Evolutionary conservation across 1,140 invertebrate genomes (phyloP), one percentile per base, ranked within the genome.

Genomic region (Triops longicaudatus): DNA sequence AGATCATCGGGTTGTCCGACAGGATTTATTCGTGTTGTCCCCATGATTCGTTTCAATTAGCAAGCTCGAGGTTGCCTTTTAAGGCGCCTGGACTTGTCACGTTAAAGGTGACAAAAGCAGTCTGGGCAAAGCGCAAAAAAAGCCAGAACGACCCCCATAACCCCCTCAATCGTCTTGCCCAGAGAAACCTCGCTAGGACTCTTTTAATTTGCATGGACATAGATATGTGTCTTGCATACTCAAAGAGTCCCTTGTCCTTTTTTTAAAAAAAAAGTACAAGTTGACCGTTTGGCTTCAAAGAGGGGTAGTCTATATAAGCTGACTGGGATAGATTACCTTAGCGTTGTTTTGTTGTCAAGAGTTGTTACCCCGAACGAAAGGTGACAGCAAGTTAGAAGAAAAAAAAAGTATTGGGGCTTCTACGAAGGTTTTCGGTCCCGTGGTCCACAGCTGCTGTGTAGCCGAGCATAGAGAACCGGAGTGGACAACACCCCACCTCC

Each of bases 31-130:
- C 50, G 22, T 63, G 50, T 63, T 63, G 50, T 22, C 50, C 50
- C 50, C 22, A 63, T 63, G 50, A 63, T 63, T 63, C 50, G 50
- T 63, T 63, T 63, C 50, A 63, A 63, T 63, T 63, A 63, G 50
- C 50, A 22, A 22, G 50, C 22, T 63, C 50, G 17, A 63, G 50
- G 17, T 22, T 63, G 14, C 50, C 50, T 63, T 63, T 63, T 63
- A 63, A 63, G 50, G 50, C 50, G 50, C 50, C 50, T 22, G 50
- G 50, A 22, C 50, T 63, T 63, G 50, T 63, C 50, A 63, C 50
- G 50, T 63, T 63, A 63, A 63, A 63, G 50, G 50, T 63, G 50
- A 63, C 50, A 63, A 63, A 63, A 63, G 50, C 50, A 63, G 50
- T n/a, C 50, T 22, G 10, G 17, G 14, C 14, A 22, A 63, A 22